Evolutionary conservation across 2,888 invertebrate species (phyloP).

Genomic region (Agrotis clavis): DNA sequence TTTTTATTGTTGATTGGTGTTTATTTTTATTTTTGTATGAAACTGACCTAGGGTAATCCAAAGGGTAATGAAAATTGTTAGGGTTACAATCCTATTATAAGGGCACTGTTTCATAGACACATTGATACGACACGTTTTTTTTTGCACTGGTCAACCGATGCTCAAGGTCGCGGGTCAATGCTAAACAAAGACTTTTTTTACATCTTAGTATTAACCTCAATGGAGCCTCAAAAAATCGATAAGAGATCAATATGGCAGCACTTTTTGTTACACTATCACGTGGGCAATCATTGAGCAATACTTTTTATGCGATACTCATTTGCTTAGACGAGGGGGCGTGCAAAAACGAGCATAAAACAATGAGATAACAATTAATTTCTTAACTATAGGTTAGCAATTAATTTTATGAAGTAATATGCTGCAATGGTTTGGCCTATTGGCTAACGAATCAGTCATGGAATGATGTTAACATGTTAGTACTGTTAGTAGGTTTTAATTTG

Average conservation of each 20-base stretch:
- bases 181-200: neutral
- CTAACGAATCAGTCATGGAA: neutral
- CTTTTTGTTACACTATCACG: slow-evolving; percentile 43
- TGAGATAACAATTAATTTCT: slow-evolving; percentile 50
- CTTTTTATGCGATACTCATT: slow-evolving; percentile 21
- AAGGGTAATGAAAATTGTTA: too few species aligned
- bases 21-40: too few species aligned
- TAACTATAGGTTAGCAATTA: slow-evolving; percentile 46
- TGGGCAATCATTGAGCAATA: slow-evolving; percentile 39
- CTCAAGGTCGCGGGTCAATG: slow-evolving; percentile 11
- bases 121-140: neutral
- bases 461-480: slow-evolving; percentile 12
- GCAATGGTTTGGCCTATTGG: slow-evolving; percentile 26
- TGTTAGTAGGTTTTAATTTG: neutral
- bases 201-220: slow-evolving; percentile 26
- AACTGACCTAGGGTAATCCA: too few species aligned
- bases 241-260: slow-evolving; percentile 43
- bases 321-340: slow-evolving; percentile 39
- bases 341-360: slow-evolving; percentile 35
- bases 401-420: slow-evolving; percentile 28
- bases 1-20: too few species aligned
- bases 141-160: neutral
- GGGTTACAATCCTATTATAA: too few species aligned
- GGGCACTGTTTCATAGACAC: neutral
- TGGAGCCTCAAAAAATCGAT: slow-evolving; percentile 39